These are phyloP conservation scores for Carcinoscorpius rotundicauda DNA, from an alignment of 1,140 invertebrate genomes.

Conservation along the genomic window DNA sequence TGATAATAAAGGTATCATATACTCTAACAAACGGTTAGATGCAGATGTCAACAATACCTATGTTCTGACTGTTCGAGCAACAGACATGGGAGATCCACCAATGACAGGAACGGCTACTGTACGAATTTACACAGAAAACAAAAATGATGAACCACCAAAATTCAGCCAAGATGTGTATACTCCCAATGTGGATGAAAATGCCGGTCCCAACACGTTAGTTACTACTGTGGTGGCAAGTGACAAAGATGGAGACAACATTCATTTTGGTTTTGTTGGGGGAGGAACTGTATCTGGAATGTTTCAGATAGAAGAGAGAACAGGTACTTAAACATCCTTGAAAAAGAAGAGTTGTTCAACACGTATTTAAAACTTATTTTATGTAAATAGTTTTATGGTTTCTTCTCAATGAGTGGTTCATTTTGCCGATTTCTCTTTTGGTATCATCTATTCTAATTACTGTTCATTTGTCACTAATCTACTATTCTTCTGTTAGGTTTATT, in stretches of 20 bases:
- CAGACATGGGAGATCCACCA: slow-evolving; percentile 77
- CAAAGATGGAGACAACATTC: slow-evolving; percentile 86
- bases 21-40: slow-evolving; percentile 82
- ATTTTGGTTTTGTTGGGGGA: slow-evolving; percentile 86
- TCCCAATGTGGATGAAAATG: slow-evolving; percentile 89
- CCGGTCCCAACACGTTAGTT: slow-evolving; percentile 69
- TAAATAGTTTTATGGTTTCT: no score
- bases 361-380: no score
- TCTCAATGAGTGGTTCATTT: no score
- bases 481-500: no score
- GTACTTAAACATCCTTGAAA: not conserved
- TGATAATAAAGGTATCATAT: slow-evolving; percentile 76
- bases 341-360: no score
- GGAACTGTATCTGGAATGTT: slow-evolving; percentile 80
- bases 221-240: slow-evolving; percentile 88
- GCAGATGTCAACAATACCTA: slow-evolving; percentile 94
- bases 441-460: no score
- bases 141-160: slow-evolving; percentile 90
- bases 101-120: slow-evolving; percentile 84
- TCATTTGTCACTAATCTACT: no score
- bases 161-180: slow-evolving; percentile 92
- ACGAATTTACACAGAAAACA: slow-evolving; percentile 86
- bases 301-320: slow-evolving; percentile 84
- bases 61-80: slow-evolving; percentile 80
- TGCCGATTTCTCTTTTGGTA: no score